Evolutionary conservation across 2,113 vertebrate species (phyloP).

Genomic region (Pelecanoides urinatrix): DNA sequence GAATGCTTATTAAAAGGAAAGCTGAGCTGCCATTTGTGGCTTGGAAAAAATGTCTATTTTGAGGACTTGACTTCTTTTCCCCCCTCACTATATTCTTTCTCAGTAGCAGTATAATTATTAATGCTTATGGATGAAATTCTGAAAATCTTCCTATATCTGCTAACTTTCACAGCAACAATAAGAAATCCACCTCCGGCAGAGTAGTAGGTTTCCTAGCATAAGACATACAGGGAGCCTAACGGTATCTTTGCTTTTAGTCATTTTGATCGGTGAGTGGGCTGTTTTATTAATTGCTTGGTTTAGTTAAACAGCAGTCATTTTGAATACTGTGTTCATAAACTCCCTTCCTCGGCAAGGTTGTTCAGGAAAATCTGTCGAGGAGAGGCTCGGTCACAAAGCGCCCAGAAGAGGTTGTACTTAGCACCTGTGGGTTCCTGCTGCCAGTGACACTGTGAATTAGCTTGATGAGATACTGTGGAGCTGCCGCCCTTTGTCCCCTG

Average conservation of each 20-base stretch:
- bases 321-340: fast-evolving
- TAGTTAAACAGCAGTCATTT: background rate
- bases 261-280: background rate
- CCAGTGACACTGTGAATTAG: background rate
- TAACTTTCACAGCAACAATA: background rate
- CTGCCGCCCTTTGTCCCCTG: background rate
- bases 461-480: background rate
- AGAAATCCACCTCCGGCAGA: background rate
- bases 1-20: background rate
- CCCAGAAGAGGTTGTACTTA: background rate
- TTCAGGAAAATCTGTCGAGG: background rate
- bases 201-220: background rate
- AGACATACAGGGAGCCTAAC: background rate
- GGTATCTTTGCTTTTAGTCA: background rate
- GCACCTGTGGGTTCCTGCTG: slow-evolving; percentile 1
- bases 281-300: background rate
- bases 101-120: background rate
- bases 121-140: background rate
- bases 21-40: background rate
- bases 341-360: background rate
- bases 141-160: background rate
- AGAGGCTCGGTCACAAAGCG: background rate
- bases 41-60: background rate
- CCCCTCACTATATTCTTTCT: background rate
- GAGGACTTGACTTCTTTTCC: background rate